phyloP scores from a whole-genome alignment of 2,888 invertebrate species.

The Hydrotaea diabolus region DNA sequence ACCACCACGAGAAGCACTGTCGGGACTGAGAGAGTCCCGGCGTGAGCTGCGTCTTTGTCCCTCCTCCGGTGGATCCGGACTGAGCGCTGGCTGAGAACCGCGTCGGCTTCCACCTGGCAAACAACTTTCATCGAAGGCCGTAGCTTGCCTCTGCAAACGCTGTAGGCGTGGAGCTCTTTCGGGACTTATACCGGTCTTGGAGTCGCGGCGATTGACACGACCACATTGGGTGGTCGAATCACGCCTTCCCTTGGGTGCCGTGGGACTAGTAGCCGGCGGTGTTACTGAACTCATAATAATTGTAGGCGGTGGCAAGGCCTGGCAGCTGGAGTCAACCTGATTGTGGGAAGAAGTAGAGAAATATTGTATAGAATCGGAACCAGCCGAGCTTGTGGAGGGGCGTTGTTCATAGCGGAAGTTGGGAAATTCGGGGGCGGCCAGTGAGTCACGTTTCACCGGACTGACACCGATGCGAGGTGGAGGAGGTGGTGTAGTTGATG shows the following conservation, averaged over 20 bases:
- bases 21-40: conserved; percentile 93
- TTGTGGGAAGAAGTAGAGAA: conserved; percentile 79
- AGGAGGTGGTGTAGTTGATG: conserved; percentile 79
- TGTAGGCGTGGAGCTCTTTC: conserved; percentile 85
- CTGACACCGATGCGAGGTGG: conserved; percentile 85
- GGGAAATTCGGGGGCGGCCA: conserved; percentile 82
- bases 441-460: conserved; percentile 84
- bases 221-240: conserved; percentile 94
- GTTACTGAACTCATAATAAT: conserved; percentile 92
- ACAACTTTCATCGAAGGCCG: conserved; percentile 92
- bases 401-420: conserved; percentile 84
- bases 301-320: conserved; percentile 86
- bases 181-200: conserved; percentile 85
- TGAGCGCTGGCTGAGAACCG: conserved; percentile 91
- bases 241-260: conserved; percentile 85
- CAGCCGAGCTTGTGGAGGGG: conserved; percentile 87
- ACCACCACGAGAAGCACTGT: conserved; percentile 88
- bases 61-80: conserved; percentile 89
- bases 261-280: conserved; percentile 90
- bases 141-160: conserved; percentile 91
- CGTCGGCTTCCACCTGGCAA: conserved; percentile 88
- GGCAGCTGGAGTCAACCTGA: conserved; percentile 84
- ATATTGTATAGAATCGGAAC: conserved; percentile 85
- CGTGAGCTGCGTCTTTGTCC: conserved; percentile 86
- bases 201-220: conserved; percentile 85